Conservation (phyloP, 2,888 invertebrate genomes). For the Conus canariensis region DNA sequence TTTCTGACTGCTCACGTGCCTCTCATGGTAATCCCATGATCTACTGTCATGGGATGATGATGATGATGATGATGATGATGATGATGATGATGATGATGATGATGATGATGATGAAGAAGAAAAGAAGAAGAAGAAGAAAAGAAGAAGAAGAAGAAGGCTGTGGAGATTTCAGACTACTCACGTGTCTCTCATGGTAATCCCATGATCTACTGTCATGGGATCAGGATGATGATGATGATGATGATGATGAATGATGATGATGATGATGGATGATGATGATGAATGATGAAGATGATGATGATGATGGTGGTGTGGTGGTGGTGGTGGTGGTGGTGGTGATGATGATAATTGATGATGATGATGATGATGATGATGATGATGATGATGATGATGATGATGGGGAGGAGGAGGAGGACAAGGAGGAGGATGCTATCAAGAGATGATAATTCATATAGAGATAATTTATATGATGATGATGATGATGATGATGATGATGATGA, state of each 20-base stretch:
- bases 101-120: too few relatives aligned
- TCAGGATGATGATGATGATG: neutral
- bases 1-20: too few relatives aligned
- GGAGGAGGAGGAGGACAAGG: neutral
- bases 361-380: neutral
- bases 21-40: too few relatives aligned
- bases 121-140: too few relatives aligned
- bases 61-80: too few relatives aligned
- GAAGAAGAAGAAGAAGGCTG: too few relatives aligned
- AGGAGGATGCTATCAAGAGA: slow-evolving; percentile 42
- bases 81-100: too few relatives aligned
- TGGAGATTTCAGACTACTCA: too few relatives aligned
- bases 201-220: neutral
- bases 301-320: neutral
- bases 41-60: too few relatives aligned
- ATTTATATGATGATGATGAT: slow-evolving; percentile 23
- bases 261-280: too few relatives aligned
- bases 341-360: neutral
- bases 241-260: neutral
- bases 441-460: neutral
- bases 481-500: slow-evolving; percentile 61
- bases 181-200: too few relatives aligned
- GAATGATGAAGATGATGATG: too few relatives aligned
- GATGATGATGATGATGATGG: slow-evolving; percentile 5
- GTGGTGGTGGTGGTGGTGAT: neutral